Evolutionary conservation across 2,797 vertebrate species (phyloP).

Genomic region (Passerculus sandwichensis): DNA sequence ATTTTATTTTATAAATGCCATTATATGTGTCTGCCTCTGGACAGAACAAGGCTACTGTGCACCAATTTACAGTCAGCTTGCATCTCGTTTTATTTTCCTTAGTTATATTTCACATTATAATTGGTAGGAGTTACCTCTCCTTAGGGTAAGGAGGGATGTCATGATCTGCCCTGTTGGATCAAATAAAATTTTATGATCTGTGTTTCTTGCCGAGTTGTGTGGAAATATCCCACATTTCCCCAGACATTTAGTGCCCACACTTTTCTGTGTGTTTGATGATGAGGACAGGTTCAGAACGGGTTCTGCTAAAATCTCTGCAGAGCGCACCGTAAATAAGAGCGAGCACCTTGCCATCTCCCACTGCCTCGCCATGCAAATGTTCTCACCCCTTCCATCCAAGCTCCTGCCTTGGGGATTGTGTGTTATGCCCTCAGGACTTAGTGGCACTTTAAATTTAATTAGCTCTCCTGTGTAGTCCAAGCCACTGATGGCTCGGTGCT

Average conservation of each 20-base stretch:
- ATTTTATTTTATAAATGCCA: background rate
- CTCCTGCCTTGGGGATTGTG: background rate
- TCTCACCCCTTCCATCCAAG: background rate
- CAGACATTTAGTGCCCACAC: background rate
- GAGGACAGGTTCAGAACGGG: background rate
- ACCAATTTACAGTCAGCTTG: background rate
- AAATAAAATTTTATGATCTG: background rate
- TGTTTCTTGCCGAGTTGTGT: background rate
- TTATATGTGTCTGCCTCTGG: background rate
- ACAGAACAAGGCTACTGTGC: background rate
- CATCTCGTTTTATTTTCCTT: background rate
- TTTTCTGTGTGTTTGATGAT: background rate
- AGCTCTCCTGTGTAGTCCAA: slow-evolving; percentile 42
- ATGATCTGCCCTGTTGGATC: background rate
- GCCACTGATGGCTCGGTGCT: background rate
- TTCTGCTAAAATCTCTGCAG: background rate
- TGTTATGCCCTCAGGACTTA: background rate
- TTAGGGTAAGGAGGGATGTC: background rate
- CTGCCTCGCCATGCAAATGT: background rate
- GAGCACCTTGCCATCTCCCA: background rate
- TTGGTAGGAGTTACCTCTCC: background rate
- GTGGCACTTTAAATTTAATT: slow-evolving; percentile 54
- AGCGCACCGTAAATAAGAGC: background rate
- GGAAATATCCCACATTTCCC: background rate
- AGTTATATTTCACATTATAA: background rate